Conservation (phyloP, 2,797 vertebrate species). For the Merluccius polli region DNA sequence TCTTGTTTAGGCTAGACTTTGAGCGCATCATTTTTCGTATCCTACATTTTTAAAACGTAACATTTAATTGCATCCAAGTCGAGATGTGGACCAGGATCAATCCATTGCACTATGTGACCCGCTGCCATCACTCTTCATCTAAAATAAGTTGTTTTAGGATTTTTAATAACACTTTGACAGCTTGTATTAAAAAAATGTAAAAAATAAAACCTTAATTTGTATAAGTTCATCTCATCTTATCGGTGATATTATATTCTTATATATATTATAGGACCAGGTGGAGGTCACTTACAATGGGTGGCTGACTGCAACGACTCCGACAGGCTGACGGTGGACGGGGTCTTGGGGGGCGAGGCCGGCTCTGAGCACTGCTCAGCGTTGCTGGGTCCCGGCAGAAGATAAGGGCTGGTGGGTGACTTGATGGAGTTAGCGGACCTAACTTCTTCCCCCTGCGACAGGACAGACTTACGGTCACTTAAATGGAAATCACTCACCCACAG, state of each 20-base stretch:
- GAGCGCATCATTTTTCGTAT: no score
- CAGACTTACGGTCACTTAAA: slow-evolving; percentile 1
- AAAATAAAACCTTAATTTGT: no score
- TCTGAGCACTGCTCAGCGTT: slow-evolving; percentile 53
- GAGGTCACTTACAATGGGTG: slow-evolving; percentile 71
- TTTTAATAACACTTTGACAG: no score
- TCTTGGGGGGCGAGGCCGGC: slow-evolving; percentile 70
- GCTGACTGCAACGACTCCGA: slow-evolving; percentile 76
- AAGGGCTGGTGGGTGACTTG: slow-evolving; percentile 24
- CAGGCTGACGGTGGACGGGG: slow-evolving; percentile 75
- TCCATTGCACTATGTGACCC: no score
- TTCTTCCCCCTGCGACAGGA: slow-evolving; percentile 42
- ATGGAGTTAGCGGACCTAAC: slow-evolving; percentile 25
- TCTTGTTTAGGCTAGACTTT: no score
- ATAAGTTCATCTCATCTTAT: neutral
- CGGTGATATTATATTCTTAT: neutral
- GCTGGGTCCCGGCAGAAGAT: slow-evolving; percentile 42
- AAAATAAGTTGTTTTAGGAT: no score
- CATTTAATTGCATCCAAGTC: no score
- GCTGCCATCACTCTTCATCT: no score
- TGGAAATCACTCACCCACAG: neutral
- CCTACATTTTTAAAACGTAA: no score
- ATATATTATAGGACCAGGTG: neutral
- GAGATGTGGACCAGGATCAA: no score
- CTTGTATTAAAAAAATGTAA: no score